phyloP scores from a whole-genome alignment of 2,113 vertebrate genomes.

The Ophthalmolycus amberensis region DNA sequence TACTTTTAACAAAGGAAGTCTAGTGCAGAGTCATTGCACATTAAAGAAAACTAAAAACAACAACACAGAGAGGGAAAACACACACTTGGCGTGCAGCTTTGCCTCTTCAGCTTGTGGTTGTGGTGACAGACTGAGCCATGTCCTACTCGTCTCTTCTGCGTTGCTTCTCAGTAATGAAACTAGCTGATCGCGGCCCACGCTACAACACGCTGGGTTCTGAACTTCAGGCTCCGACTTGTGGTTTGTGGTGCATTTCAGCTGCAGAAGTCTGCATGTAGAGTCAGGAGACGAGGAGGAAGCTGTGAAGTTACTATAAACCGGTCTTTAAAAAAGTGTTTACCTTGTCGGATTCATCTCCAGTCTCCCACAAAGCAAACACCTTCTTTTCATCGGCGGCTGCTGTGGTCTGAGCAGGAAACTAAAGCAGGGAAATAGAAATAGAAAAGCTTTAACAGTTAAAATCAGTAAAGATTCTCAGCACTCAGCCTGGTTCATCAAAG shows the following conservation, averaged over 20 bases:
- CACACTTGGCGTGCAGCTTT: neutral
- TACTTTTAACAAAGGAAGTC: no score
- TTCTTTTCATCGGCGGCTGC: conserved; percentile 95
- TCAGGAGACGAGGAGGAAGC: neutral
- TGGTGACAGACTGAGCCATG: neutral
- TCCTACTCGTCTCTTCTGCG: neutral
- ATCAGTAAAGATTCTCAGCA: neutral
- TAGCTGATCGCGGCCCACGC: neutral
- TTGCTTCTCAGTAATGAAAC: neutral
- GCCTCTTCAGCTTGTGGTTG: neutral
- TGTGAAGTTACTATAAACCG: neutral
- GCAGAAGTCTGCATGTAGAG: neutral
- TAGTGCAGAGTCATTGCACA: no score
- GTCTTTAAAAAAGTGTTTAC: conserved; percentile 73
- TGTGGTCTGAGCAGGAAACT: conserved; percentile 96
- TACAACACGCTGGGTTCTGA: neutral
- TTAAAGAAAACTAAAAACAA: neutral
- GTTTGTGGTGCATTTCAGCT: neutral
- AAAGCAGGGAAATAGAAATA: conserved; percentile 5
- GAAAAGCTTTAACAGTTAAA: neutral
- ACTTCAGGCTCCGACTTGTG: neutral
- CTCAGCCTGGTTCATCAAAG: neutral
- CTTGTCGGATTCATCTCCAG: conserved; percentile 92
- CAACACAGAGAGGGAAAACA: no score
- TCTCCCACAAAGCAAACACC: conserved; percentile 96